phyloP scores from a whole-genome alignment of 2,888 invertebrate genomes.

The Dicyrtomina minuta region DNA sequence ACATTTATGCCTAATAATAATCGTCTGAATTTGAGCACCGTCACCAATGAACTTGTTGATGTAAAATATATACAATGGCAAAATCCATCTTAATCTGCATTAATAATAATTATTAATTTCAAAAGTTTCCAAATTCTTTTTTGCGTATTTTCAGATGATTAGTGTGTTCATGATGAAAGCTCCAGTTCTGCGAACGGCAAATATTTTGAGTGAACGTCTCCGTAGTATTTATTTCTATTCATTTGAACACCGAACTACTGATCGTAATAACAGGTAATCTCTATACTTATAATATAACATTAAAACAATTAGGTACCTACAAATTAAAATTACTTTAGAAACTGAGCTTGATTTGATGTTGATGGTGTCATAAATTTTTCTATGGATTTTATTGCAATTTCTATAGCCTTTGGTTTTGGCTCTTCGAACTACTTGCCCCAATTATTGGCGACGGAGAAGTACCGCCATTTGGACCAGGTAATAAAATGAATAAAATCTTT shows the following conservation, averaged over 20 bases:
- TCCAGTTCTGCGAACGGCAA: constrained; percentile 41
- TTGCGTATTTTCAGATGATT: constrained; percentile 35
- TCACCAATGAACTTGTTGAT: background rate
- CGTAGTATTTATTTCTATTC: constrained; percentile 45
- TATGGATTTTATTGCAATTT: background rate
- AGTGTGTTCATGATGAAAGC: constrained; percentile 46
- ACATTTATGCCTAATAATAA: constrained; percentile 10
- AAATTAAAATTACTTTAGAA: no score
- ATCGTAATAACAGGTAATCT: no score
- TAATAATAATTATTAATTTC: no score
- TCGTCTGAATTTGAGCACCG: constrained; percentile 11
- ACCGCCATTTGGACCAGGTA: constrained; percentile 38
- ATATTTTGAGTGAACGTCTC: constrained; percentile 39
- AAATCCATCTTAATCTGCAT: no score
- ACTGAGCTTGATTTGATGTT: no score
- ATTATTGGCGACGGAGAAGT: constrained; percentile 33
- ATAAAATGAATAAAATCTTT: no score
- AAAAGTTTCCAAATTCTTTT: no score
- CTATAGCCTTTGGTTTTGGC: constrained; percentile 26
- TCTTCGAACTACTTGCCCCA: constrained; percentile 19
- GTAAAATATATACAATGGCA: background rate
- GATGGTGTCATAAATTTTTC: no score
- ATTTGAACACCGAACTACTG: constrained; percentile 37
- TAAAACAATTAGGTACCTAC: no score
- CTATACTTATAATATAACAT: no score